Percentiles rank a stretch among this genome's conserved stretches.
These are phyloP conservation scores for Saguinus midas DNA, from an alignment of 2,113 vertebrate genomes.

Conservation along the genomic window DNA sequence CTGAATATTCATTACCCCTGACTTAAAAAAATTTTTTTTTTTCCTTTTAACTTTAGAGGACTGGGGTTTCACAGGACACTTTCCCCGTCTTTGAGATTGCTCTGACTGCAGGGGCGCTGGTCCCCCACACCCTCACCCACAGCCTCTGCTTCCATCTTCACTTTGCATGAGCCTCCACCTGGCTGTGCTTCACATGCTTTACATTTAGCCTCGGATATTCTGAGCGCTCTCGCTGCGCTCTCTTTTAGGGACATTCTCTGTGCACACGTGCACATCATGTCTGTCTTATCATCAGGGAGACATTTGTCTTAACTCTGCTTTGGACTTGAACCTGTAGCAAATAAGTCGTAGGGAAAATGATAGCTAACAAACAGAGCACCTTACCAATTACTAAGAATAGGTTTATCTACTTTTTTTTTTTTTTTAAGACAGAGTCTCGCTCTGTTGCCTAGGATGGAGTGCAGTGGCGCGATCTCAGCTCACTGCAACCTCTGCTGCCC, in stretches of 20 bases:
- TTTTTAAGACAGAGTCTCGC: neutral
- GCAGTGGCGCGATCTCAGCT: too few relatives aligned
- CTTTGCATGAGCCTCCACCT: neutral
- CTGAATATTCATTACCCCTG: neutral
- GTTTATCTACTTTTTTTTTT: neutral
- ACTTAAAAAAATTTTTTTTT: neutral
- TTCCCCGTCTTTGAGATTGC: neutral
- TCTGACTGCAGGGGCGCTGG: neutral
- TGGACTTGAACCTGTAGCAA: neutral
- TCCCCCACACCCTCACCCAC: neutral
- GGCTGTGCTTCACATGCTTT: neutral
- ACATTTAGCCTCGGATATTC: neutral
- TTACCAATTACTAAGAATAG: neutral
- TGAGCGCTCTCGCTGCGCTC: neutral
- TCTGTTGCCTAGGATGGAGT: too few relatives aligned
- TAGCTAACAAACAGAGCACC: neutral
- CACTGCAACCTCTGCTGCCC: too few relatives aligned
- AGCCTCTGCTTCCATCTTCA: too few relatives aligned
- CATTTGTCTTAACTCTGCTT: neutral
- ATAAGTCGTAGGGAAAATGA: neutral
- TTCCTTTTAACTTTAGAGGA: neutral
- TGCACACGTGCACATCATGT: neutral
- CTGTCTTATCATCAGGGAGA: neutral
- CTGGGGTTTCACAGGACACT: neutral
- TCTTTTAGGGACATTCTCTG: neutral